Evolutionary conservation across 2,113 vertebrate genomes (phyloP).

Genomic region (Corythornis vintsioides): DNA sequence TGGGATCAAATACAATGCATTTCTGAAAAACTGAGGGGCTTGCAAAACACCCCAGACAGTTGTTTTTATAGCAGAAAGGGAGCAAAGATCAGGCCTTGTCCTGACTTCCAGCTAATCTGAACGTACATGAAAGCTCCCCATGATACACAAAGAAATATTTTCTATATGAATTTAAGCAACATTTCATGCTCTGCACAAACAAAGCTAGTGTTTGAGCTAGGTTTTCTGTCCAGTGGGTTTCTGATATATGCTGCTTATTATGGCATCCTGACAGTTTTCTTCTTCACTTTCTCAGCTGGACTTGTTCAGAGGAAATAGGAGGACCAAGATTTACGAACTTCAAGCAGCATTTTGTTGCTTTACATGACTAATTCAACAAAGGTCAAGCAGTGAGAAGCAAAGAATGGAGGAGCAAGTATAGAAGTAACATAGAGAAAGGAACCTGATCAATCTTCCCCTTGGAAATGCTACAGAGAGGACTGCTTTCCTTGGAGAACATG

Average conservation of each 20-base stretch:
- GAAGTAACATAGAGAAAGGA: neutral
- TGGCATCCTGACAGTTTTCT: slow-evolving; percentile 62
- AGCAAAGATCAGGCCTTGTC: slow-evolving; percentile 18
- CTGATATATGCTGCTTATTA: slow-evolving; percentile 56
- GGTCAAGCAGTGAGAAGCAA: slow-evolving; percentile 23
- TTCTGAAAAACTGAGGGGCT: neutral
- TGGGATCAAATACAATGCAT: neutral
- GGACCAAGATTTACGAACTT: slow-evolving; percentile 21
- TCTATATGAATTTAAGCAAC: slow-evolving; percentile 31
- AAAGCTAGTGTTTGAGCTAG: slow-evolving; percentile 43
- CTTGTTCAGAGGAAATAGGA: slow-evolving; percentile 28
- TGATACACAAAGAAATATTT: slow-evolving; percentile 62
- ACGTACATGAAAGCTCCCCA: slow-evolving; percentile 29
- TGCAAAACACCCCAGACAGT: neutral
- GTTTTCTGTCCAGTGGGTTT: slow-evolving; percentile 41
- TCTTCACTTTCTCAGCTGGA: slow-evolving; percentile 65
- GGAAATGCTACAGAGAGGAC: neutral
- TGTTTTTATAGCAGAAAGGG: neutral
- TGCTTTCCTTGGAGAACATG: neutral
- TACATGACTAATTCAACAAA: slow-evolving; percentile 30
- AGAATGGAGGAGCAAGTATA: neutral
- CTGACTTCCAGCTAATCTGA: slow-evolving; percentile 11
- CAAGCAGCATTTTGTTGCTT: slow-evolving; percentile 41
- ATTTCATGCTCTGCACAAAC: slow-evolving; percentile 44
- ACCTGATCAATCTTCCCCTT: neutral